Percentiles rank a stretch among this genome's conserved stretches.
Evolutionary conservation across 2,113 vertebrate species (phyloP).

Genomic region (Henicopernis longicauda): DNA sequence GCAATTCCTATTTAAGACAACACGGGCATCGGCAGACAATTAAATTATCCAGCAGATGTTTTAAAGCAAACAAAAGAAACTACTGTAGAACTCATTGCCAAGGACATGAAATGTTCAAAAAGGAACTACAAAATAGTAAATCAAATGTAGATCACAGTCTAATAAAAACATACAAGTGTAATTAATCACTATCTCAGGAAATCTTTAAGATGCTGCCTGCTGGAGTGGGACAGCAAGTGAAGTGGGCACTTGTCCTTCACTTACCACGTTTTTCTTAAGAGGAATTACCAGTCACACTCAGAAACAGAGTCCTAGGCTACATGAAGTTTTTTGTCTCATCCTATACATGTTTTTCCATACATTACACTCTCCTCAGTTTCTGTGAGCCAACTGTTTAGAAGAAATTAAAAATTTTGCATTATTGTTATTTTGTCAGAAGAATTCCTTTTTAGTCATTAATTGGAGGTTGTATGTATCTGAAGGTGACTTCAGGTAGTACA

Average conservation of each 20-base stretch:
- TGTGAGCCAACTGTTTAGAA: background rate
- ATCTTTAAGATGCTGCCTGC: background rate
- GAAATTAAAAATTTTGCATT: background rate
- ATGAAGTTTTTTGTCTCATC: background rate
- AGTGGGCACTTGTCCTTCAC: background rate
- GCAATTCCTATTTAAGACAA: background rate
- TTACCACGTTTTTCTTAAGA: background rate
- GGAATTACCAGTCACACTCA: background rate
- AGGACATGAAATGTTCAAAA: background rate
- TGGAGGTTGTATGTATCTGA: background rate
- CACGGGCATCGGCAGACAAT: background rate
- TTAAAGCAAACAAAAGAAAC: background rate
- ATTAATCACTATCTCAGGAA: background rate
- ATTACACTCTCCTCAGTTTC: background rate
- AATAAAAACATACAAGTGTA: background rate
- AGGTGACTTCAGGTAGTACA: background rate
- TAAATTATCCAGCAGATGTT: background rate
- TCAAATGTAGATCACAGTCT: background rate
- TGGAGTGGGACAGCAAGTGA: background rate
- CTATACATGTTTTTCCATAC: background rate
- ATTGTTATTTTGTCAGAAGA: background rate
- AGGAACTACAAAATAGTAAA: background rate
- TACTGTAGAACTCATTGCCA: background rate
- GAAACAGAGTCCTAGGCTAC: background rate
- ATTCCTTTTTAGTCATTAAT: background rate